A percentile compares a stretch with the other conserved stretches of the same genome.
Evolutionary conservation across 2,797 vertebrate genomes (phyloP).

Genomic region (Tokudaia muenninki): DNA sequence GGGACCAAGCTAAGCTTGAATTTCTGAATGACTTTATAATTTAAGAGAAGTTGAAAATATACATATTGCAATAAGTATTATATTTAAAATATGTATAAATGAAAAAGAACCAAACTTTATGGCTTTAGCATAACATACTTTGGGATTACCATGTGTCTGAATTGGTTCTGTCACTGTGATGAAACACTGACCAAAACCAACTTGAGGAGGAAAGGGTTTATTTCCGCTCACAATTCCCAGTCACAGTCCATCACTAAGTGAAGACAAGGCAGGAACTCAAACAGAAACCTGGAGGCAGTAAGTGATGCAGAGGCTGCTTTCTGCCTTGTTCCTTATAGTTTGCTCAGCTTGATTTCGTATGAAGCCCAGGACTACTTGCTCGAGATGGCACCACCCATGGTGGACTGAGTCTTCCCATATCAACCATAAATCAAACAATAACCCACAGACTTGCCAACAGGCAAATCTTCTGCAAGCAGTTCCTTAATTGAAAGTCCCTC

Average conservation of each 20-base stretch:
- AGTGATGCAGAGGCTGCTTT: background rate
- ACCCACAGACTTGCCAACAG: background rate
- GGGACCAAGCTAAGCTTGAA: background rate
- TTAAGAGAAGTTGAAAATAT: conserved; percentile 54
- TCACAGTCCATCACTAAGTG: too few species aligned
- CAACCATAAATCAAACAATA: background rate
- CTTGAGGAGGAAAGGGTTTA: background rate
- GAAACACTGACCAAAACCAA: background rate
- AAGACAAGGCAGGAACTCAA: background rate
- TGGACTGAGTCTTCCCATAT: background rate
- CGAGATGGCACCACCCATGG: background rate
- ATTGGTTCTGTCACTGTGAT: background rate
- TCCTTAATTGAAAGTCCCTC: background rate
- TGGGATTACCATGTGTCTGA: background rate
- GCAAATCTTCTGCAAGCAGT: background rate
- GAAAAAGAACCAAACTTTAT: background rate
- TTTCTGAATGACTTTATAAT: background rate
- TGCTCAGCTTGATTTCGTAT: background rate
- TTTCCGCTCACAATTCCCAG: too few species aligned
- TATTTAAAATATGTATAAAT: background rate
- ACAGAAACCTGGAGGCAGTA: background rate
- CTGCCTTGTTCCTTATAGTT: background rate
- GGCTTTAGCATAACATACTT: background rate
- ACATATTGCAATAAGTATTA: background rate
- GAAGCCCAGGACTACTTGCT: background rate